Evolutionary conservation across 2,888 invertebrate genomes (phyloP), one percentile per base, ranked within the genome.

Genomic region (Polydrusus tereticollis): DNA sequence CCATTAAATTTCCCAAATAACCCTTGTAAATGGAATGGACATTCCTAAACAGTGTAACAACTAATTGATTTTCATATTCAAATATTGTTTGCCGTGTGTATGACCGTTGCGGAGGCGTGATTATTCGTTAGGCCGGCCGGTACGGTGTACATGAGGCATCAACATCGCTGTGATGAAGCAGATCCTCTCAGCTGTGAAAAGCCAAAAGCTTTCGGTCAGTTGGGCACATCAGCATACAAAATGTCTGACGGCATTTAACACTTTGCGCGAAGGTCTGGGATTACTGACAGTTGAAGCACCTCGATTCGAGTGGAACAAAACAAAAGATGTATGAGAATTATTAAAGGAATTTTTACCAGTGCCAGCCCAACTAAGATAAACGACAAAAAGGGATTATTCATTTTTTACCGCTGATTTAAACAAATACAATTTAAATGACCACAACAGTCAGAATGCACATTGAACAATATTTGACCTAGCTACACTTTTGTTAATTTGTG

Each of bases 61-160:
- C 55, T 76, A 76, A 76, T 76, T 75, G 73, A 66, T 77, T 77
- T 74, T 72, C 68, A 74, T 70, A 78, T 78, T 77, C 78, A 78
- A 76, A 78, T 76, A 72, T 41, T 78, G 76, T 77, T 78, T 78
- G 74, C 76, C 52, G 58, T 72, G 38, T 63, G 69, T 69, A 50
- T 72, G 72, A 59, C 55, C 64, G 64, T 26, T 38, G 64, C 50
- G 70, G 50, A 63, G 70, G 70, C 50, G 66, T 67, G 70, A 82
- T 83, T 82, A 83, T 82, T 85, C 85, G 83, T 84, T 85, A 85
- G 79, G 75, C 52, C 29, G 52, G 6, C 23, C 52, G 50, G 47
- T 50, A 23, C 83, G 29, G 38, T 57, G 52, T 58, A n/a, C 59
- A 45, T 33, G 36, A 20, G 36, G 41, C 64, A 60, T 71, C 72